Evolutionary conservation across 2,113 vertebrate genomes (phyloP), one percentile per base, ranked within the genome.

Genomic region (Elanus axillaris): DNA sequence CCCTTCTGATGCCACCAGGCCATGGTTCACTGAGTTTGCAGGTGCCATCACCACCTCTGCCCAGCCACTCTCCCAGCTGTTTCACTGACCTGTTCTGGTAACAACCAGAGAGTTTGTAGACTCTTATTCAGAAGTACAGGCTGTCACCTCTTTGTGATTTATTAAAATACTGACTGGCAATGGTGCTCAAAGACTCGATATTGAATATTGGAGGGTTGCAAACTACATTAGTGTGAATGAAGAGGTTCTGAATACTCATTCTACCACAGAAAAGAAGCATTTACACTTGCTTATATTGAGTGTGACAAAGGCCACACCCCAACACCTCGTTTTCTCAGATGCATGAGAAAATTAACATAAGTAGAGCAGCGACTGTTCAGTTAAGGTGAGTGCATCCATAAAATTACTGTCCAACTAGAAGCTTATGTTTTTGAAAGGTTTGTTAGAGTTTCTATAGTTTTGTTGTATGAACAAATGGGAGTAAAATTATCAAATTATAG

Each of bases 11-110:
- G 14, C 20, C 40, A 43, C 26, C 2, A 0, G 27, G 63, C 45
- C 8, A 16, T 10, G 34, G 50, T 36, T 68, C 52, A 66, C 56
- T 23, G 23, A 16, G 16, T 11, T 71, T 3, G 1, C 0, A 1
- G 32, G 31, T 79, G 34, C 26, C 18, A 60, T 43, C 50, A 55
- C 21, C 48, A 25, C 13, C 9, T 48, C 50, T 66, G 56, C 6
- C 22, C 50, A 50, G 10, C 20, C 14, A 17, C 27, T 58, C 16
- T 64, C 43, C 27, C 23, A 15, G 10, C 4, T 38, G 15, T 27
- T 50, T 48, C 75, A 55, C 26, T 59, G 68, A 23, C 16, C 47
- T 31, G 23, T 75, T 78, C 66, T 22, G 45, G 11, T 11, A 66
- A 66, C 40, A 29, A 38, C 14, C 53, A 20, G 43, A 80, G 22